Base-by-base conservation (phyloP, 2,113 vertebrate genomes). In the Thamnaconus septentrionalis region DNA sequence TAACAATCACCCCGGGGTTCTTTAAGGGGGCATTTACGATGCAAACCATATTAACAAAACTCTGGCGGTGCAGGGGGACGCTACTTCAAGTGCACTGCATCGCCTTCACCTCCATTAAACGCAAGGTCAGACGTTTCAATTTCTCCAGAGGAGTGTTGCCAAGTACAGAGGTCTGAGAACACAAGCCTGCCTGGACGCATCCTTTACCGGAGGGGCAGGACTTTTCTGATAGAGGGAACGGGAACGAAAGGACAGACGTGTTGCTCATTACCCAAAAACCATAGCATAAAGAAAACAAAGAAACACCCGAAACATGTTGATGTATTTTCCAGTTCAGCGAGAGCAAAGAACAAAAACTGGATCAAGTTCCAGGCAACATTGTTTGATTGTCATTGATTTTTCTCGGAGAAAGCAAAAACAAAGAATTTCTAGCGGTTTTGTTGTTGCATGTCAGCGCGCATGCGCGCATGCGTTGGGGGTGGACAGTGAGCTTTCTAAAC, bases 71-170 rank as follows among this genome's bases (percentile, higher is more conserved):
- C 66, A 77, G 66, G 56, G 18, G 61, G 57, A 81, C 64, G 46
- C 55, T 52, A 57, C 68, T 75, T 82, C 66, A 85, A 86, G 81
- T 74, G 70, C 73, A 78, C 56, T 68, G 69, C 69, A 4, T 53
- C 8, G 53, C 66, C 83, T 87, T 81, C 81, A 84, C 73, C 74
- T 84, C 68, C 74, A 85, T 79, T 84, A 85, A 84, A 79, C 47
- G 50, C 80, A 86, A 88, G 89, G 85, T 87, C 75, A 63, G 67
- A 71, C 71, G 10, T 85, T 86, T 79, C 73, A 79, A 70, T 85
- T 75, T 82, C 77, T 81, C 56, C 61, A 42, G 64, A 85, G 85
- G 79, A 80, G 11, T 12, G 61, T 64, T 87, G 83, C 85, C 82
- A 81, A 85, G 66, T 6, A 6, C 48, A 68, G 53, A 83, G 61